Conservation (phyloP, 2,797 vertebrate genomes). For the Pangasius krempfi region DNA sequence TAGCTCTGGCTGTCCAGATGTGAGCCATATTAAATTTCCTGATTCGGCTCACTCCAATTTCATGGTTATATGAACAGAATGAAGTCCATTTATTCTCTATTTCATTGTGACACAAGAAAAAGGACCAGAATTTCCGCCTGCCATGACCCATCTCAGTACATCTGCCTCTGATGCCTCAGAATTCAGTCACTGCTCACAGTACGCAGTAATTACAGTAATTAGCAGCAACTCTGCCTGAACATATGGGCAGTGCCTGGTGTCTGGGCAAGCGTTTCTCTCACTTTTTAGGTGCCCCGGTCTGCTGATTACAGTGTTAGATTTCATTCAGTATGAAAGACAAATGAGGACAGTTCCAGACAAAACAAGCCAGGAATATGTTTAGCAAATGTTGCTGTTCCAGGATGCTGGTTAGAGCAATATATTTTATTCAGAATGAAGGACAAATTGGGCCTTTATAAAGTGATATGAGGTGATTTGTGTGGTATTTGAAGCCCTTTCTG, state of each 20-base stretch:
- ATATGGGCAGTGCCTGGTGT: constrained; percentile 21
- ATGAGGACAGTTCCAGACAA: background rate
- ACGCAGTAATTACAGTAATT: constrained; percentile 43
- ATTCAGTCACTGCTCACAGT: constrained; percentile 39
- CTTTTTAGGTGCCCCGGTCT: background rate
- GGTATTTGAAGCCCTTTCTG: background rate
- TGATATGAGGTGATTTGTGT: background rate
- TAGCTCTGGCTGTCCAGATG: background rate
- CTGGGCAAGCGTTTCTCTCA: background rate
- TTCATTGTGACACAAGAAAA: constrained; percentile 20
- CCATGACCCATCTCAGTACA: constrained; percentile 24
- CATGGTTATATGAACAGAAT: background rate
- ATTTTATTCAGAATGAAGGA: background rate
- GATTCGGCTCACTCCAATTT: background rate
- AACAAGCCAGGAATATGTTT: background rate
- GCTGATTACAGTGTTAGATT: constrained; percentile 2
- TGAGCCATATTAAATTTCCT: background rate
- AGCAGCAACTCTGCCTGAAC: constrained; percentile 25
- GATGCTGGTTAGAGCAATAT: background rate
- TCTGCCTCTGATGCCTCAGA: constrained; percentile 28
- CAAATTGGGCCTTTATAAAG: background rate
- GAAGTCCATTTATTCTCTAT: constrained; percentile 37
- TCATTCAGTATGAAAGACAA: background rate
- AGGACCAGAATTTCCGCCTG: background rate
- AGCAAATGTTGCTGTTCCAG: background rate